Conservation (phyloP, 2,888 invertebrate genomes). For the Meandrusa payeni region DNA sequence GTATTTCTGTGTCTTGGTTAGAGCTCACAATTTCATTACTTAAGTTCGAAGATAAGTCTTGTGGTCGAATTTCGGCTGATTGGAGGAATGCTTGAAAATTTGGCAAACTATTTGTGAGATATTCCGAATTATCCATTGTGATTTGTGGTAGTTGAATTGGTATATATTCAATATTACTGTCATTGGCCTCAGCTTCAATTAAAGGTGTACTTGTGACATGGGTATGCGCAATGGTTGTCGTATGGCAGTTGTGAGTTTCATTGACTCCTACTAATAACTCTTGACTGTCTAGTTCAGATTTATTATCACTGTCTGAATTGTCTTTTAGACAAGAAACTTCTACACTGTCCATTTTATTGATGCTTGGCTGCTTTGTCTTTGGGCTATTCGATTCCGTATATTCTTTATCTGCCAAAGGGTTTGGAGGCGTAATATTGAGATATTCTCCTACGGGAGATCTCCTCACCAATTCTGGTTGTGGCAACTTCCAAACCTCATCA, state of each 20-base stretch:
- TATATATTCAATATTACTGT: slow-evolving; percentile 39
- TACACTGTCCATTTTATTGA: slow-evolving; percentile 66
- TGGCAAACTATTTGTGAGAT: slow-evolving; percentile 34
- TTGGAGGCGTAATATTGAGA: slow-evolving; percentile 45
- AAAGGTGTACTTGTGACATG: slow-evolving; percentile 67
- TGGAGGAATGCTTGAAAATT: slow-evolving; percentile 54
- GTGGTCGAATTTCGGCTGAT: slow-evolving; percentile 58
- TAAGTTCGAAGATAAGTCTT: slow-evolving; percentile 46
- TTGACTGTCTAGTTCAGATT: slow-evolving; percentile 34
- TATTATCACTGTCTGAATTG: slow-evolving; percentile 39
- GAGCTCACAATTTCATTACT: slow-evolving; percentile 32
- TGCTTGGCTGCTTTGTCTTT: slow-evolving; percentile 39
- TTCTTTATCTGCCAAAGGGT: slow-evolving; percentile 32
- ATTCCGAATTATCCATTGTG: slow-evolving; percentile 34
- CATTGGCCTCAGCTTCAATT: slow-evolving; percentile 32
- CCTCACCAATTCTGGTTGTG: slow-evolving; percentile 61
- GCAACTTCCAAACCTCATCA: slow-evolving; percentile 58
- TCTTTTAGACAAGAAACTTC: slow-evolving; percentile 62
- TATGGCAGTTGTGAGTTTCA: slow-evolving; percentile 50
- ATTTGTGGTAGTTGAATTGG: slow-evolving; percentile 44
- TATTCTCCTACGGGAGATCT: slow-evolving; percentile 50
- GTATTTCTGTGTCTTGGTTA: slow-evolving; percentile 41
- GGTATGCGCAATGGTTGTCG: slow-evolving; percentile 53
- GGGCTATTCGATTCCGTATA: slow-evolving; percentile 37
- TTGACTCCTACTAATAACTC: slow-evolving; percentile 32